These are phyloP conservation scores for Thomomys bottae DNA, from an alignment of 2,113 vertebrate species.

Conservation along the genomic window DNA sequence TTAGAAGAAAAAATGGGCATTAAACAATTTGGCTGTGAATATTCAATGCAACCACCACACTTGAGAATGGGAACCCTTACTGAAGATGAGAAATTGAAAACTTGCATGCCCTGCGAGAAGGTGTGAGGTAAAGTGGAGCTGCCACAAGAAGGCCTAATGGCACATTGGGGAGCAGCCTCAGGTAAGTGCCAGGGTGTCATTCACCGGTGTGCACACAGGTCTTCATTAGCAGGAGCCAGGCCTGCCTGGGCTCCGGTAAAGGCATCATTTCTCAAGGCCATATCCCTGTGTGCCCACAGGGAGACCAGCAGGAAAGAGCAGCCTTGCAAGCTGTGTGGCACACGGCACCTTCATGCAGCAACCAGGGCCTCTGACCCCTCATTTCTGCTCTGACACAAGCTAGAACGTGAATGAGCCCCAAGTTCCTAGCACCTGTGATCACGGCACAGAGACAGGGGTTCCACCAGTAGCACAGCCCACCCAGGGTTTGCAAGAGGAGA, in stretches of 20 bases:
- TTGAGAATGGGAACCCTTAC: not conserved
- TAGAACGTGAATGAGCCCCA: not conserved
- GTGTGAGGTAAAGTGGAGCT: not conserved
- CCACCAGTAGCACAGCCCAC: not conserved
- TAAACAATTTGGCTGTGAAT: slow-evolving; percentile 70
- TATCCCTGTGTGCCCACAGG: not conserved
- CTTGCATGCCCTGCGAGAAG: not conserved
- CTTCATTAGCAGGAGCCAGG: not conserved
- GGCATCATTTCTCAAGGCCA: not conserved
- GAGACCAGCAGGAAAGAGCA: not conserved
- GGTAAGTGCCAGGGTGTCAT: slow-evolving; percentile 1
- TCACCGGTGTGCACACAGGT: slow-evolving; percentile 24
- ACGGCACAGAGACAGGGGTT: not conserved
- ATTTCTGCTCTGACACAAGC: not conserved
- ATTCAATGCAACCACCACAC: slow-evolving; percentile 40
- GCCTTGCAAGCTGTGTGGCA: not conserved
- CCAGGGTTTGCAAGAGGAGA: not conserved
- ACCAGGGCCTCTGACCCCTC: not conserved
- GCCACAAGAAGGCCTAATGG: slow-evolving; percentile 28
- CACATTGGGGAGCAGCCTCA: not conserved
- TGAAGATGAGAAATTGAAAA: slow-evolving; percentile 66
- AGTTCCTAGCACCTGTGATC: not conserved
- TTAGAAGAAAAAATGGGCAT: slow-evolving; percentile 68
- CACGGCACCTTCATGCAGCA: not conserved
- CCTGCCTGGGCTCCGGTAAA: not conserved